Percentiles rank a stretch among this genome's conserved stretches.
Conservation (phyloP, 2,797 vertebrate genomes). For the Artibeus lituratus region DNA sequence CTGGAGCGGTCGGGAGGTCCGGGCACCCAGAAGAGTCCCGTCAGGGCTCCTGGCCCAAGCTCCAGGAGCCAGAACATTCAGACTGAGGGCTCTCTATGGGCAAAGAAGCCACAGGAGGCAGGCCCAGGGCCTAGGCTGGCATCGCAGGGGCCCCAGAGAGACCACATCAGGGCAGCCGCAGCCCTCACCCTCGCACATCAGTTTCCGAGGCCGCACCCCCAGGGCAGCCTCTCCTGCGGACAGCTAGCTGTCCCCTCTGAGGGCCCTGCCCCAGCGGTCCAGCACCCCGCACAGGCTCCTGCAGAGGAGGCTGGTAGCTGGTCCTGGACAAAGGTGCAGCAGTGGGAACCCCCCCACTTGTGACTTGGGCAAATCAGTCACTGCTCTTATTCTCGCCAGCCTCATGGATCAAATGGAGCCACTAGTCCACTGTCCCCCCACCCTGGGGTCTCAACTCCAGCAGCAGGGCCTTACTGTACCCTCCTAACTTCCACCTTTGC, state of each 20-base stretch:
- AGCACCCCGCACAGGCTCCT: background rate
- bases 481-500: background rate
- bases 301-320: background rate
- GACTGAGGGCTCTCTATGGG: background rate
- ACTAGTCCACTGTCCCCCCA: background rate
- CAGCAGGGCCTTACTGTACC: background rate
- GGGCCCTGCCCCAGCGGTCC: background rate
- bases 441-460: background rate
- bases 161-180: slow-evolving; percentile 58
- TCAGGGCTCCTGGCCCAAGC: background rate
- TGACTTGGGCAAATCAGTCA: background rate
- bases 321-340: too few relatives aligned
- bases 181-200: background rate
- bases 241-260: background rate
- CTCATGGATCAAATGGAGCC: background rate
- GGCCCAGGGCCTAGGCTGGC: background rate
- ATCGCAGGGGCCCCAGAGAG: slow-evolving; percentile 38
- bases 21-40: background rate
- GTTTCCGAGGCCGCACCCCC: slow-evolving; percentile 18
- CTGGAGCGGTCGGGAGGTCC: background rate
- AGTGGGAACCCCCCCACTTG: background rate
- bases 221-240: background rate
- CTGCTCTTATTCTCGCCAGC: background rate
- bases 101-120: slow-evolving; percentile 36
- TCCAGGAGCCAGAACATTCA: background rate